Evolutionary conservation across 2,888 invertebrate genomes (phyloP).

Genomic region (Malthinus flaveolus): DNA sequence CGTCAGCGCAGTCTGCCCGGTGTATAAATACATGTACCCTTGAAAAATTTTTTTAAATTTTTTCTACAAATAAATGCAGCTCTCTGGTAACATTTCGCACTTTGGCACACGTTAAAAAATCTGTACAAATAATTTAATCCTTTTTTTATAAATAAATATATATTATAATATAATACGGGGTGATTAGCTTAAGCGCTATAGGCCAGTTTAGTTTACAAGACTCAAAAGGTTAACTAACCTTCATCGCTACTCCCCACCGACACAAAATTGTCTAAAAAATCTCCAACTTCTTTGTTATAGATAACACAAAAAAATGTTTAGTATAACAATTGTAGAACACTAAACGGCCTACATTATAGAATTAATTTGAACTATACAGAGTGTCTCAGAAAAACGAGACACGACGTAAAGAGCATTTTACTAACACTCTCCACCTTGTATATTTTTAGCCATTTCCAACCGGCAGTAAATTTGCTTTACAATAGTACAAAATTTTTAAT

Average conservation of each 20-base stretch:
- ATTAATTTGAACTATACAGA: too few species aligned
- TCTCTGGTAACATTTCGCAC: constrained; percentile 56
- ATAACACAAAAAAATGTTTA: too few species aligned
- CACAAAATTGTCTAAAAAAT: too few species aligned
- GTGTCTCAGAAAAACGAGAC: too few species aligned
- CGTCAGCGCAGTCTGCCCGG: constrained; percentile 31
- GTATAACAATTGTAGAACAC: too few species aligned
- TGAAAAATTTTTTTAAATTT: constrained; percentile 43
- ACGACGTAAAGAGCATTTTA: too few species aligned
- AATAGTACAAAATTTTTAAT: too few species aligned
- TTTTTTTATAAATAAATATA: constrained; percentile 56
- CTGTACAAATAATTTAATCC: constrained; percentile 58
- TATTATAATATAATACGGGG: constrained; percentile 48
- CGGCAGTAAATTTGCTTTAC: too few species aligned
- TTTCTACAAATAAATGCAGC: constrained; percentile 52
- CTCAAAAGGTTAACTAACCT: not conserved
- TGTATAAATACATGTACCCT: constrained; percentile 56
- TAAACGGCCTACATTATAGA: too few species aligned
- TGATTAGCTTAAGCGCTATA: constrained; percentile 1
- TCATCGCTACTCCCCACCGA: not conserved
- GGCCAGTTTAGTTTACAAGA: constrained; percentile 8
- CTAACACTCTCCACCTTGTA: too few species aligned
- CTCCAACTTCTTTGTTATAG: too few species aligned
- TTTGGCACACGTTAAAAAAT: constrained; percentile 57
- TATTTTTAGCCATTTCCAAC: too few species aligned